phyloP scores from a whole-genome alignment of 2,113 vertebrate species.

The Delphinapterus leucas region DNA sequence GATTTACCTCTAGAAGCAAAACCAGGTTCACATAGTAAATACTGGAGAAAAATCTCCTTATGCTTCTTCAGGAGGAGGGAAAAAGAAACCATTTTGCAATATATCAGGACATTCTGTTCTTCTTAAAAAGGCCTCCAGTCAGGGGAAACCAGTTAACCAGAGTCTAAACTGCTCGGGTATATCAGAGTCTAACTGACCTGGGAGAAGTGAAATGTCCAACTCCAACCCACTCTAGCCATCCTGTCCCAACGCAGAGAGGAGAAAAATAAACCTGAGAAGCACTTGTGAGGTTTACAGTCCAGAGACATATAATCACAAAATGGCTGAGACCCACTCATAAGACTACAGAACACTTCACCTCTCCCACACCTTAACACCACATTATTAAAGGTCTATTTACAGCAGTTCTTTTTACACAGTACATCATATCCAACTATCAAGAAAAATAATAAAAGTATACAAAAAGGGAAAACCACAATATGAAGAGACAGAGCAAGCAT shows the following conservation, averaged over 20 bases:
- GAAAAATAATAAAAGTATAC: not conserved
- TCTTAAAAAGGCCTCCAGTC: not conserved
- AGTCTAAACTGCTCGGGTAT: not conserved
- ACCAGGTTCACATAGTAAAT: not conserved
- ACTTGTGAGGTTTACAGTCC: not conserved
- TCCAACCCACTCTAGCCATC: not conserved
- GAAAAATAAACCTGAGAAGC: not conserved
- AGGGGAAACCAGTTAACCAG: not conserved
- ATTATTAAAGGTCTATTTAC: not conserved
- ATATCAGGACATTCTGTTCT: not conserved
- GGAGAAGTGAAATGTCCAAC: not conserved
- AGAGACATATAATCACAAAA: not conserved
- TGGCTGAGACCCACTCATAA: not conserved
- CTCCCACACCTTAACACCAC: not conserved
- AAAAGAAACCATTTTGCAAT: not conserved
- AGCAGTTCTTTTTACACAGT: not conserved
- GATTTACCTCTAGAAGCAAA: not conserved
- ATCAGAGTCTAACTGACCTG: not conserved
- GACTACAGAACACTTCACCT: not conserved
- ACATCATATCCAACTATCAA: not conserved
- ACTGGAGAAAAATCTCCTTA: not conserved
- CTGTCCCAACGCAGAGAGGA: not conserved
- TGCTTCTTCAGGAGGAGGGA: not conserved
- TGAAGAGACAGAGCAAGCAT: not conserved
- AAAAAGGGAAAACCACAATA: not conserved